Base-by-base conservation (phyloP, 2,888 invertebrate genomes). In the Archaeoteleia sp. region DNA sequence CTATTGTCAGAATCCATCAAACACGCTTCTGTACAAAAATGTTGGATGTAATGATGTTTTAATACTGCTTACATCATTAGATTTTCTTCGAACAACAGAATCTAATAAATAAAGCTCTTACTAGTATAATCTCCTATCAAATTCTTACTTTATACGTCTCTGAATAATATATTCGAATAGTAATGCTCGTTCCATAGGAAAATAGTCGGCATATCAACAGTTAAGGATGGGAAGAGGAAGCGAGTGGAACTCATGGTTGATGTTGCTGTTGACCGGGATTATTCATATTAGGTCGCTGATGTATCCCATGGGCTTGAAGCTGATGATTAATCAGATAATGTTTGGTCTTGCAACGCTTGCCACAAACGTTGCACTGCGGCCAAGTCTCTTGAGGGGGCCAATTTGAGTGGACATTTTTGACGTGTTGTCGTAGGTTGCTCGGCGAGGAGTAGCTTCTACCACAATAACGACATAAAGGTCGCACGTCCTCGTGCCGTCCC, bases 241-340 rank as follows among this genome's bases (percentile, higher is more conserved):
- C 65, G 58, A 73, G 72, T 62, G 73, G 65, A 72, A 75, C 74
- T 79, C 79, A 79, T 76, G 77, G 76, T 70, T 77, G 76, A 40
- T 77, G 74, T 32, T 77, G 78, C 37, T 74, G 74, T 23, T 74
- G 75, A 71, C 68, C 74, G 17, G 79, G 77, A 75, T 78, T 81
- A 70, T 78, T 79, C 60, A 82, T 82, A 80, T 86, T 88, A 83
- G 90, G 89, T 67, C 91, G 88, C 86, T 91, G 91, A 75, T 91
- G 89, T 78, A 91, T 91, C 76, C 92, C 91, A 86, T 92, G 92
- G 73, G 91, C 91, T 87, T 91, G 91, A 75, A 91, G 89, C 85
- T 91, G 91, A 86, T 92, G 91, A 87, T 91, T 91, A 88, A 91
- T 91, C 82, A 92, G 88, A 86, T 92, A 92, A 86, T 92, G 92